Base-by-base conservation (phyloP, 2,113 vertebrate species). In the Pygathrix nemaeus region DNA sequence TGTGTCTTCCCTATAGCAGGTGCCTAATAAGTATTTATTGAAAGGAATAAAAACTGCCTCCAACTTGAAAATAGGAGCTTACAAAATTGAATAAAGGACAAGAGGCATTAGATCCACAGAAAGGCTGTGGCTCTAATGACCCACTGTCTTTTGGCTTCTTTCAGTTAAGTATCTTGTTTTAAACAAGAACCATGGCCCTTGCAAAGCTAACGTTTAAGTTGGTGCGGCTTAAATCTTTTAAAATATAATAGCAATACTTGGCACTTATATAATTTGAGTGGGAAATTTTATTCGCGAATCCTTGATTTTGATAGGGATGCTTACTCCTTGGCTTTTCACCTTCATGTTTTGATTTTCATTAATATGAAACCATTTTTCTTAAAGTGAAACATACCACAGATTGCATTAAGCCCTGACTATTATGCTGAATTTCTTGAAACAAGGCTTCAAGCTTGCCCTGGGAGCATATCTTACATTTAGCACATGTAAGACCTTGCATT, bases 361-460 rank as follows among this genome's bases (percentile, higher is more conserved):
- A 64, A 64, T 76, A 66, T 93, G 86, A 90, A 93, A 83, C n/a
- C 55, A 8, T 52, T 88, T 94, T 83, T 75, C 84, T 96, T 93
- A 68, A 94, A 94, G 79, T 80, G 57, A 68, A 96, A 73, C 25
- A 68, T 3, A 9, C 52, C 43, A 50, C 38, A 68, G 75, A 64
- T 61, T 88, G n/a, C 35, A 83, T 78, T 95, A 96, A 93, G 68
- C 78, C 70, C 23, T 90, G 14, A 40, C 21, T 73, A 9, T 92
- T 92, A 14, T 5, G 43, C 84, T 83, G 50, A 81, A 79, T 94
- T 96, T 96, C 90, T 78, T 94, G 35, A 92, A 86, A 96, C 18
- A 88, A 90, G 78, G 81, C 85, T 88, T 82, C 35, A 45, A 43
- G 64, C 84, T 95, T 92, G 84, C 80, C 59, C 20, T 35, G 55